phyloP scores from a whole-genome alignment of 2,888 invertebrate species.

The Lagria hirta region DNA sequence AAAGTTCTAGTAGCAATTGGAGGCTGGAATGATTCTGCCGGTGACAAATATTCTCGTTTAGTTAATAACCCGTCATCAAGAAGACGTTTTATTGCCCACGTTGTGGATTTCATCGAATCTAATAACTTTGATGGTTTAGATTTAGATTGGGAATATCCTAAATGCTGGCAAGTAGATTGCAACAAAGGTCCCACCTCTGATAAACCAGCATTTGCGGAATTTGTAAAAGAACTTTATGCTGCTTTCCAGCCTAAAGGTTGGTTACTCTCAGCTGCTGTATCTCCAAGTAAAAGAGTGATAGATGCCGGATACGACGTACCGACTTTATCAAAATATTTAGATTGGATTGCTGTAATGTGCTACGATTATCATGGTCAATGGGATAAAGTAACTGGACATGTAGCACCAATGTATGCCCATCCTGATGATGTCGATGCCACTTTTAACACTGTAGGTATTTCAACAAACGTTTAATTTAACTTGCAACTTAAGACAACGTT shows the following conservation, averaged over 20 bases:
- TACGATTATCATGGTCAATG: conserved; percentile 92
- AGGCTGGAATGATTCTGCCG: conserved; percentile 93
- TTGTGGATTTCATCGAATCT: conserved; percentile 74
- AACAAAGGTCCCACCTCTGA: conserved; percentile 80
- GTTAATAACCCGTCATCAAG: conserved; percentile 74
- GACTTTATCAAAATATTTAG: conserved; percentile 71
- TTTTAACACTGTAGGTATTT: conserved; percentile 72
- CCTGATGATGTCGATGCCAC: conserved; percentile 72
- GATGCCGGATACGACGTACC: conserved; percentile 85
- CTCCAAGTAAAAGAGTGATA: conserved; percentile 80
- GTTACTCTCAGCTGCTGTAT: conserved; percentile 80
- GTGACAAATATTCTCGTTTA: conserved; percentile 82
- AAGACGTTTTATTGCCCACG: conserved; percentile 72
- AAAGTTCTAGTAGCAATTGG: conserved; percentile 87
- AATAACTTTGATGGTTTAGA: conserved; percentile 89
- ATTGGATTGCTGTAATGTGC: conserved; percentile 90
- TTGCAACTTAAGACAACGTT: too few species aligned
- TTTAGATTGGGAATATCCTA: conserved; percentile 93
- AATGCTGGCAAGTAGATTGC: conserved; percentile 88
- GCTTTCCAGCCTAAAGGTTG: conserved; percentile 72
- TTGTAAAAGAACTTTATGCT: conserved; percentile 72
- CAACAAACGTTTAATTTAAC: too few species aligned
- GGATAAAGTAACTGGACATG: conserved; percentile 88
- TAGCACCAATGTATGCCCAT: conserved; percentile 81
- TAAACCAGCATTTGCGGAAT: conserved; percentile 73